Evolutionary conservation across 1,140 invertebrate genomes (phyloP), one percentile per base, ranked within the genome.

Genomic region (Ips nitidus): DNA sequence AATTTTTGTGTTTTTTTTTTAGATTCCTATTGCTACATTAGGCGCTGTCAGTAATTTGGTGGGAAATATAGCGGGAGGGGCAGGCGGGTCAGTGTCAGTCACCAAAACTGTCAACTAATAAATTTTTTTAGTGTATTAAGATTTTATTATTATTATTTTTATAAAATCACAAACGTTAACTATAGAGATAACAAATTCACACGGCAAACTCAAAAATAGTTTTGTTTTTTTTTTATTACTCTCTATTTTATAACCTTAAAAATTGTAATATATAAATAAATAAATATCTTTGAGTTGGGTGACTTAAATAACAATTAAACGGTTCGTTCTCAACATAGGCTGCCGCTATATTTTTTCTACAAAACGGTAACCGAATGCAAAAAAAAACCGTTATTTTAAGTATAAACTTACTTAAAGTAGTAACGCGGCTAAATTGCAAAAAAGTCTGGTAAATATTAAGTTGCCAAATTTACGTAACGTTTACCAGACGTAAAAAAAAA

Each of bases 1-100:
- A 0, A 22, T 22, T 22, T 22, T 22, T 22, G 22, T 22, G 22
- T 22, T 22, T 22, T 22, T 22, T 1, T 65, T 65, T 42, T 75
- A 87, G 86, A 87, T 87, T 76, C 86, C 86, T 40, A 86, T 86
- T 74, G 85, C 86, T 64, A 84, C 85, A 42, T 74, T 87, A 70
- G 82, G 81, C 22, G 86, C 86, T 59, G 86, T 87, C 76, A 86
- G 61, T 83, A 81, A 71, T 82, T 45, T 71, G 39, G 69, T 71
- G 22, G 58, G 69, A n/a, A 57, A 57, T n/a, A 52, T 71, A n/a
- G 69, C 58, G 22, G 73, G 59, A 41, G 74, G 72, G 22, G 61
- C 43, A 7, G 52, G 60, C 60, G 66, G 62, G 4, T 66, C 72
- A 47, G 55, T 59, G 2, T 58, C 65, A 7, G 53, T 56, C 8